Conservation (phyloP, 2,888 invertebrate species). For the Hemistola chrysoprasaria region DNA sequence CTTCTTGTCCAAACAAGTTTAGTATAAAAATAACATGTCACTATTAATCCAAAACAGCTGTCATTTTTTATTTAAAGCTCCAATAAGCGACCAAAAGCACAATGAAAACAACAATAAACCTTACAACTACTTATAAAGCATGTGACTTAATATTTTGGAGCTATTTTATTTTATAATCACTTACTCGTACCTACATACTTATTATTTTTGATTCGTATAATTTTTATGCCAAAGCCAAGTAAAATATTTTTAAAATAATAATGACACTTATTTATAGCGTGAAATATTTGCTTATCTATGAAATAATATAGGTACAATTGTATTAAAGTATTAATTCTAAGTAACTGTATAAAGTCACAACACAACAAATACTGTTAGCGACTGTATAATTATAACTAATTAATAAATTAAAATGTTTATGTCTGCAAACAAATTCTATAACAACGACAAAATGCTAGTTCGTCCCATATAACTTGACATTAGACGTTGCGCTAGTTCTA, state of each 20-base stretch:
- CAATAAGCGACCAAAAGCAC: slow-evolving; percentile 12
- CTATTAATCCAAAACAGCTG: too few species aligned
- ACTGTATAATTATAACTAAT: slow-evolving; percentile 32
- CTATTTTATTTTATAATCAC: too few species aligned
- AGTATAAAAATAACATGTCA: too few species aligned
- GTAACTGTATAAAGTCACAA: slow-evolving; percentile 23
- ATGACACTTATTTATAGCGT: too few species aligned
- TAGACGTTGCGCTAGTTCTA: too few species aligned
- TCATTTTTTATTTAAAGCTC: slow-evolving; percentile 17
- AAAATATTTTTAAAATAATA: neutral
- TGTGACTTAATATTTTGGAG: neutral
- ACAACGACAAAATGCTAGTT: too few species aligned
- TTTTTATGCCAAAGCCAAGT: slow-evolving; percentile 6
- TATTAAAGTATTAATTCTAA: slow-evolving; percentile 6
- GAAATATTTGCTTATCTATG: too few species aligned
- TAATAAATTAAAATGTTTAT: slow-evolving; percentile 29
- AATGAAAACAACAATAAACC: slow-evolving; percentile 9
- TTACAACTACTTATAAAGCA: slow-evolving; percentile 10
- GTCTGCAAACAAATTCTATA: slow-evolving; percentile 19
- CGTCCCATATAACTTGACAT: too few species aligned
- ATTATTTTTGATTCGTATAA: too few species aligned
- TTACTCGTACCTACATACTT: too few species aligned
- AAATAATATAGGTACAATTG: slow-evolving; percentile 2
- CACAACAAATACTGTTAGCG: slow-evolving; percentile 47
- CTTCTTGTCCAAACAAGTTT: too few species aligned